These are phyloP conservation scores for Archilochus colubris DNA, from an alignment of 2,113 vertebrate genomes.

Conservation along the genomic window DNA sequence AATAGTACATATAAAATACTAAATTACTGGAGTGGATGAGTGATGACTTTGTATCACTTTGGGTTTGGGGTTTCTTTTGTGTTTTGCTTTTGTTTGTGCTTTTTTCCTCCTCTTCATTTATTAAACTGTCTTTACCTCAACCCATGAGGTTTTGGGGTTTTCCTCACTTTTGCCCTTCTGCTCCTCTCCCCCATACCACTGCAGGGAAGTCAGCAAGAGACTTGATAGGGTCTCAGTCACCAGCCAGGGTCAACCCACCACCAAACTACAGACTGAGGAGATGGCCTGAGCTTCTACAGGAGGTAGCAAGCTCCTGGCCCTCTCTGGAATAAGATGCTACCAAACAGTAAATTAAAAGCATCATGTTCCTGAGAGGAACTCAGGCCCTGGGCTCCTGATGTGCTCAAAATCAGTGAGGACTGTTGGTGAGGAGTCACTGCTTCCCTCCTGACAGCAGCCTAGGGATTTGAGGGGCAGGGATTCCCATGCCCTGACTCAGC, in stretches of 20 bases:
- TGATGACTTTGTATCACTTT: not conserved
- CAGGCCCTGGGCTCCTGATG: not conserved
- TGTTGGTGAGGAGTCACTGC: not conserved
- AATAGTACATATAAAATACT: too few relatives aligned
- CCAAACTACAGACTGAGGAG: not conserved
- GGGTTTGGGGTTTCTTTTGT: not conserved
- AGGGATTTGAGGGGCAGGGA: not conserved
- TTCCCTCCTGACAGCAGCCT: not conserved
- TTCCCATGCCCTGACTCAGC: not conserved
- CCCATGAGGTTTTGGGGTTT: not conserved
- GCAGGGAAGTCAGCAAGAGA: not conserved
- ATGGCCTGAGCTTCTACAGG: not conserved
- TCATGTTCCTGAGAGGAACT: not conserved
- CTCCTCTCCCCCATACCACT: not conserved
- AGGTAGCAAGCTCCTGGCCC: not conserved
- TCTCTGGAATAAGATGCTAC: not conserved
- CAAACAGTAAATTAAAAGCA: not conserved
- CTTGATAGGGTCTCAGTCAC: not conserved
- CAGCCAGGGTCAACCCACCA: not conserved
- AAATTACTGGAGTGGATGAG: not conserved
- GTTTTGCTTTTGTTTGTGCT: not conserved
- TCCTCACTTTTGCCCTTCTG: not conserved
- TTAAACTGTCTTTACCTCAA: not conserved
- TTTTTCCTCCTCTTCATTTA: not conserved
- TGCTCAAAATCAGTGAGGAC: not conserved